A percentile compares a stretch with the other conserved stretches of the same genome.
Evolutionary conservation across 2,113 vertebrate genomes (phyloP).

Genomic region (Girardinichthys multiradiatus): DNA sequence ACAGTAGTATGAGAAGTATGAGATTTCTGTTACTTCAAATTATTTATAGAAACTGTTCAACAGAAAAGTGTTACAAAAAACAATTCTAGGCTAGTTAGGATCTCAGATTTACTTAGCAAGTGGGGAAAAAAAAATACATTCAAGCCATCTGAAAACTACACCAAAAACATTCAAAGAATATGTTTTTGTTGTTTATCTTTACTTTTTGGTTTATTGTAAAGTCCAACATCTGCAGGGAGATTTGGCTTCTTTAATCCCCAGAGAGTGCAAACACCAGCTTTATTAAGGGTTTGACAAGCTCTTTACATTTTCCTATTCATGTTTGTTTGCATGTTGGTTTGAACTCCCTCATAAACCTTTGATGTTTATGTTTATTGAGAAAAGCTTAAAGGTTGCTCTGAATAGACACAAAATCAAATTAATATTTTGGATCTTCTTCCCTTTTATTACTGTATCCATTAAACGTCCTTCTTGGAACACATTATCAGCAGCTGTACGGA

Average conservation of each 20-base stretch:
- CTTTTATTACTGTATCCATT: constrained; percentile 41
- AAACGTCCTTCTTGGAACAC: constrained; percentile 16
- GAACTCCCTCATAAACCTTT: constrained; percentile 20
- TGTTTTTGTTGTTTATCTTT: background rate
- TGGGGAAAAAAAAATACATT: background rate
- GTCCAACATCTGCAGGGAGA: background rate
- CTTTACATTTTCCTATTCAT: constrained; percentile 2
- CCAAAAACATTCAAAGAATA: too few species aligned
- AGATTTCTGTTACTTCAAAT: too few species aligned
- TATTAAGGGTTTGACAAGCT: background rate
- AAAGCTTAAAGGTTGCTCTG: constrained; percentile 3
- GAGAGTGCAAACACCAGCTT: background rate
- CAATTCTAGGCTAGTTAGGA: background rate
- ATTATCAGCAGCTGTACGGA: constrained; percentile 31
- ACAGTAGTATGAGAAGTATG: too few species aligned
- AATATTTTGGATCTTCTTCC: constrained; percentile 24
- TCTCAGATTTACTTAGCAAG: background rate
- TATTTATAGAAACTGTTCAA: too few species aligned
- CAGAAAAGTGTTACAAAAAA: too few species aligned
- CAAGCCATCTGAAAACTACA: too few species aligned
- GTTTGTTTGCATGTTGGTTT: constrained; percentile 26
- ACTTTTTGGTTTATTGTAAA: background rate
- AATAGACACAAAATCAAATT: constrained; percentile 15
- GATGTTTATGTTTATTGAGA: background rate
- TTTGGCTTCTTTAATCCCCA: background rate